phyloP scores from a whole-genome alignment of 2,797 vertebrate genomes.

The Adelosebastes latens region DNA sequence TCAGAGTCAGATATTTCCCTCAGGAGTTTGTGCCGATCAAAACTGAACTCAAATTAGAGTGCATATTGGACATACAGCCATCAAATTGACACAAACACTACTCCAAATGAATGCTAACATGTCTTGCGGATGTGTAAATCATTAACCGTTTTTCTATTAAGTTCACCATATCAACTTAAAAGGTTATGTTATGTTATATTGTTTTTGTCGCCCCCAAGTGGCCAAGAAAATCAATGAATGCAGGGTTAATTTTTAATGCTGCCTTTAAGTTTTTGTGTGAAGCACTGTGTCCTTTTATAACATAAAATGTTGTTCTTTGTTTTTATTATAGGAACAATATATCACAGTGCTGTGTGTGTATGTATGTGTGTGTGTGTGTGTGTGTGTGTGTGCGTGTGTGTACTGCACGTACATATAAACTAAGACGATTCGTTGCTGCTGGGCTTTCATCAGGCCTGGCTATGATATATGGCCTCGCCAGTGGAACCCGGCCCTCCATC shows the following conservation, averaged over 20 bases:
- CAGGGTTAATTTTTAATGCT: not conserved
- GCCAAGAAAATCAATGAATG: too few species aligned
- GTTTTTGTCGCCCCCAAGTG: not conserved
- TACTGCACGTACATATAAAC: not conserved
- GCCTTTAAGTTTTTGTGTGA: not conserved
- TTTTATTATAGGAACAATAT: not conserved
- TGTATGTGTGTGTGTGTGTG: not conserved
- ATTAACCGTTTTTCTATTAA: not conserved
- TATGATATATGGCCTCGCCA: conserved; percentile 18
- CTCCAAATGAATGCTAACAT: not conserved
- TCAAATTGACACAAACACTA: not conserved
- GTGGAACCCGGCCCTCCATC: not conserved
- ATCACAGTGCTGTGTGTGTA: not conserved
- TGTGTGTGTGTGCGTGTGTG: not conserved
- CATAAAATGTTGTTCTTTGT: not conserved
- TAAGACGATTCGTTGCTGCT: not conserved
- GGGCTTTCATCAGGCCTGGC: not conserved
- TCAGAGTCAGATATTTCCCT: not conserved
- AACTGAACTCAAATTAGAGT: not conserved
- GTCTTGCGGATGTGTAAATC: not conserved
- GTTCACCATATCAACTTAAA: not conserved
- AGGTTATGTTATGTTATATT: not conserved
- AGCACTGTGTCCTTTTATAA: not conserved
- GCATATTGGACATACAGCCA: not conserved
- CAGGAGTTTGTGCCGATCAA: not conserved